phyloP scores from a whole-genome alignment of 1,140 invertebrate species.

The Drosophila ambigua region DNA sequence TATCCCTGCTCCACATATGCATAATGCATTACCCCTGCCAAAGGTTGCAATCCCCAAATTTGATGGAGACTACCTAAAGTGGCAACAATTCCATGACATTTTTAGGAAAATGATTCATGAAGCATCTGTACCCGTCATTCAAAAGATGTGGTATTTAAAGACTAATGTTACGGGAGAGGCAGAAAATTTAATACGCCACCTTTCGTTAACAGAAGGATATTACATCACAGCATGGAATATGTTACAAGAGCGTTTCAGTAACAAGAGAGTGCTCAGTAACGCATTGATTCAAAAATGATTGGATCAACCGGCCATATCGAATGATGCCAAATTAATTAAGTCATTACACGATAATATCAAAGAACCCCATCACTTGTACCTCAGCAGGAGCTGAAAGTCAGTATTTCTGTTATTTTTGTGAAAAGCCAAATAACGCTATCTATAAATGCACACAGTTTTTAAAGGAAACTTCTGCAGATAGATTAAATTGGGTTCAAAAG shows the following conservation, averaged over 20 bases:
- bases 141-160: constrained; percentile 7
- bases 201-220: not conserved
- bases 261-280: not conserved
- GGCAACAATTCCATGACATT: constrained; percentile 1
- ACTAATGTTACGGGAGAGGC: not conserved
- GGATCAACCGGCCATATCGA: not conserved
- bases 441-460: no score
- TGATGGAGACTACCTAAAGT: not conserved
- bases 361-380: no score
- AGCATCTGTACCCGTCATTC: not conserved
- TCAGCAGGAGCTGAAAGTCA: no score
- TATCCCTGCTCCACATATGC: no score
- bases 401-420: no score
- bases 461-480: no score
- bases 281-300: not conserved
- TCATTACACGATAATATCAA: not conserved
- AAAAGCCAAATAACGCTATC: no score
- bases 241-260: not conserved
- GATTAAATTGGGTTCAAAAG: no score
- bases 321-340: not conserved
- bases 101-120: constrained; percentile 7
- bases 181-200: constrained; percentile 2
- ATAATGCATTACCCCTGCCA: not conserved
- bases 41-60: not conserved
- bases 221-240: not conserved